Percentiles rank a stretch among this genome's conserved stretches.
phyloP scores from a whole-genome alignment of 2,113 vertebrate species.

The Prunella himalayana region DNA sequence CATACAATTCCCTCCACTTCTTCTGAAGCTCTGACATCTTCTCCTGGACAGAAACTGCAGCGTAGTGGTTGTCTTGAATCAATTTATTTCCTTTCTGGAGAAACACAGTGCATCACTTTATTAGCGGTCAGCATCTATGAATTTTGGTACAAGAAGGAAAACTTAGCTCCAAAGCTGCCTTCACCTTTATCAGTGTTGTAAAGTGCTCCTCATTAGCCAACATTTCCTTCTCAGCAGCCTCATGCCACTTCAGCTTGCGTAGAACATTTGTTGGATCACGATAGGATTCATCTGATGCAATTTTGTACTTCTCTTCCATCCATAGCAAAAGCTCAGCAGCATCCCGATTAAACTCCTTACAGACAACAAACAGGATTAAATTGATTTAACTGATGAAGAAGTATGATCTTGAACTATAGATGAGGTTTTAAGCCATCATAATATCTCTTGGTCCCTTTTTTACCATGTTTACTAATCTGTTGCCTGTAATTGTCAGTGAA shows the following conservation, averaged over 20 bases:
- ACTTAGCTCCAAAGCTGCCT: not conserved
- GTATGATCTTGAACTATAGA: not conserved
- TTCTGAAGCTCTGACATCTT: slow-evolving; percentile 69
- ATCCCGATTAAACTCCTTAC: slow-evolving; percentile 83
- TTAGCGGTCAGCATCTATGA: not conserved
- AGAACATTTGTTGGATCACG: slow-evolving; percentile 77
- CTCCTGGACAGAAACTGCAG: slow-evolving; percentile 64
- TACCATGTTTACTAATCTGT: not conserved
- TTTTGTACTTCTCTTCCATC: slow-evolving; percentile 86
- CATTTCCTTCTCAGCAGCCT: slow-evolving; percentile 82
- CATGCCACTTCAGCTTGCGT: slow-evolving; percentile 79
- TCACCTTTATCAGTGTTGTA: slow-evolving; percentile 76
- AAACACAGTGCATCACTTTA: not conserved
- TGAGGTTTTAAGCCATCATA: not conserved
- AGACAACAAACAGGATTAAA: not conserved
- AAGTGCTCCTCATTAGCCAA: slow-evolving; percentile 76
- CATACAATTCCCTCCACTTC: slow-evolving; percentile 78
- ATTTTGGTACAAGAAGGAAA: not conserved
- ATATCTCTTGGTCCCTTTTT: not conserved
- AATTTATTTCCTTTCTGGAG: slow-evolving; percentile 77
- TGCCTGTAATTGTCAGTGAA: not conserved
- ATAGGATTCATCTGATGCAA: slow-evolving; percentile 79
- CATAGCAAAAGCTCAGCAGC: slow-evolving; percentile 81
- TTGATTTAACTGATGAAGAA: not conserved
- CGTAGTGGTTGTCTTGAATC: slow-evolving; percentile 64